Base-by-base conservation (phyloP, 2,888 invertebrate species). In the Lepidonotus clava region DNA sequence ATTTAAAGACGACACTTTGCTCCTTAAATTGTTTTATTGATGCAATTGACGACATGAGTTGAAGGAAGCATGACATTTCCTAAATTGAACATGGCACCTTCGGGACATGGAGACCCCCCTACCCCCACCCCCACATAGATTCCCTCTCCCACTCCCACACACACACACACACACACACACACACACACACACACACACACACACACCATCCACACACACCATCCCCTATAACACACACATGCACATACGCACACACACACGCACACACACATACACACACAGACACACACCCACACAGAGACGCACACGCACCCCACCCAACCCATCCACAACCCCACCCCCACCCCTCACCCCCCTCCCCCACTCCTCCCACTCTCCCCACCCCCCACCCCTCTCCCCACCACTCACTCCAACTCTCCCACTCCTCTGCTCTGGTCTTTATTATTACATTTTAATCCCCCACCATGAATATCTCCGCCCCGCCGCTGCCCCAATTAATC, bases 391-490 rank as follows among this genome's bases (percentile, higher is more conserved):
- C 46, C 46, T 11, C 46, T 18, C 46, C 18, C 18, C 46, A 8
- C 8, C 46, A 8, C 18, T 18, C 46, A 46, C 8, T 18, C 46
- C 46, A 8, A 46, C 46, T 18, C 46, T 11, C 46, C 18, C 46
- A 46, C 46, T 11, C 46, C 8, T 18, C 8, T 46, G 18, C 46
- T 5, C 56, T 5, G 14, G 24, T 24, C 56, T 11, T n/a, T 24
- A 56, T 56, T 11, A 56, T 56, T 56, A 56, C 56, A 56, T 56
- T 56, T 56, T 56, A 56, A 56, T 56, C 56, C 56, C 5, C 14
- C 18, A n/a, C 56, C n/a, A 56, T 56, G 56, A 56, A 56, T 56
- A 56, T 56, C n/a, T 11, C 18, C 56, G n/a, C 14, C n/a, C 14
- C n/a, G 56, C n/a, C 6, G 56, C 14, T 24, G n/a, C n/a, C 11